Base-by-base conservation (phyloP, 2,113 vertebrate genomes). In the Oryzias curvinotus region DNA sequence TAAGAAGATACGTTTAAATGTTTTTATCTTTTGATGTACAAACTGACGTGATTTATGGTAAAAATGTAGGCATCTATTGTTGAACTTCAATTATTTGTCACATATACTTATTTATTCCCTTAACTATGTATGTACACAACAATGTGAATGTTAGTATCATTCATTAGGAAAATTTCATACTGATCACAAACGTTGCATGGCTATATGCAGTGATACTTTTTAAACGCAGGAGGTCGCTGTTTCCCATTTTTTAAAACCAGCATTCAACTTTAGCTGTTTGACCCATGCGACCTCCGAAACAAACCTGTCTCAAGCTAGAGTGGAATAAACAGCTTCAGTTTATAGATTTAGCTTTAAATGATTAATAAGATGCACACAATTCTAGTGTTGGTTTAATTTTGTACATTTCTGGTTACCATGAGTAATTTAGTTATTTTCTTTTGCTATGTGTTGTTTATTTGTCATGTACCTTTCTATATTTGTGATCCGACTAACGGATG, bases 171-270 rank as follows among this genome's bases (percentile, higher is more conserved):
- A 30, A 7, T 30, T n/a, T 15, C 41, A 36, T 12, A 57, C 14
- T 1, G 5, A 26, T 17, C 7, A 0, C 12, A 18, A 82, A 83
- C 18, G 63, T 30, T 67, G 10, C 58, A 56, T 1, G 1, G 0
- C 0, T 7, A 5, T 5, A 36, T 75, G 62, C 48, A 73, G 50
- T 62, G 52, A 0, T 28, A 18, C 0, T 2, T 4, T 52, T 60
- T 0, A 13, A 68, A 47, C 87, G 73, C 83, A 50, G 1, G 6
- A 76, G 12, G 82, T 63, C 70, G 71, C 68, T 82, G 72, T 76
- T 73, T 49, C 28, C 62, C 74, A 60, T 5, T 12, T 14, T 3
- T 19, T 56, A 5, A 21, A 28, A 41, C 1, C 13, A 28, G 26
- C 0, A 15, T 1, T 15, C 43, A 25, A 13, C 5, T 7, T 43